Evolutionary conservation across 2,113 vertebrate genomes (phyloP).

Genomic region (Tragelaphus buxtoni): DNA sequence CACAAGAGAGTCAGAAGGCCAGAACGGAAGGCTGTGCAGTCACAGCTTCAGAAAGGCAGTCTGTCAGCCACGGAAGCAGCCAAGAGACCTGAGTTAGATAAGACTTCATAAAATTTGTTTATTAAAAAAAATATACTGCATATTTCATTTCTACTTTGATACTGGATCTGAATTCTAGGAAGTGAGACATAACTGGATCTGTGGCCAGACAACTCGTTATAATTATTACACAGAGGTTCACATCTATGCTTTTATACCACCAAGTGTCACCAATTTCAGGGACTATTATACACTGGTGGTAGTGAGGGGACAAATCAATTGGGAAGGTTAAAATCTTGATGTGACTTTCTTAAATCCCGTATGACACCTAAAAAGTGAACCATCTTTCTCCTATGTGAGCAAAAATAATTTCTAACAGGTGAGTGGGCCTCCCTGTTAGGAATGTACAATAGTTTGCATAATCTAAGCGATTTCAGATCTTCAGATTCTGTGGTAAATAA

Average conservation of each 20-base stretch:
- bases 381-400: not conserved
- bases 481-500: not conserved
- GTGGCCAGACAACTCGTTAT: not conserved
- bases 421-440: not conserved
- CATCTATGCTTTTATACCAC: not conserved
- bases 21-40: not conserved
- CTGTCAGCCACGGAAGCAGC: not conserved
- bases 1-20: not conserved
- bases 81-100: not conserved
- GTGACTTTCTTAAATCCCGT: not conserved
- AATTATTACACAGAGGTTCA: not conserved
- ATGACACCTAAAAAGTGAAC: not conserved
- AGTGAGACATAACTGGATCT: not conserved
- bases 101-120: slow-evolving; percentile 23
- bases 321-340: not conserved
- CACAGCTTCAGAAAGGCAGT: not conserved
- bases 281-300: not conserved
- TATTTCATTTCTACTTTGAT: not conserved
- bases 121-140: slow-evolving; percentile 1
- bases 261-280: not conserved
- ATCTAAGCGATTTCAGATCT: not conserved
- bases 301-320: not conserved
- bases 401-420: not conserved
- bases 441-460: not conserved
- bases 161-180: slow-evolving; percentile 27